Base-by-base conservation (phyloP, 2,888 invertebrate genomes). In the Lasioglossum pauxillum region DNA sequence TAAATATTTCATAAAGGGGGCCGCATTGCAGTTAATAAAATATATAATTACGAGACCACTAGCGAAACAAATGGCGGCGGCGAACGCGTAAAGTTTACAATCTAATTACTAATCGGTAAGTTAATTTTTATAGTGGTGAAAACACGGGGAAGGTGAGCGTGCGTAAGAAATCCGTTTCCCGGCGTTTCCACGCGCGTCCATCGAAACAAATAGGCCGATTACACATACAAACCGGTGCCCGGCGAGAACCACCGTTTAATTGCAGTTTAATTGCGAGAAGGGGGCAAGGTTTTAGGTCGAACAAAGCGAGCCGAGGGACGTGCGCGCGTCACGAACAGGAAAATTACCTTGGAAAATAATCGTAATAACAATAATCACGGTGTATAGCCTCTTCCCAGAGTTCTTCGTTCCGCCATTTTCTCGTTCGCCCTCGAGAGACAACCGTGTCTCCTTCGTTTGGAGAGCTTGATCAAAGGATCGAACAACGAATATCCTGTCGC, bases 91-190 rank as follows among this genome's bases (percentile, higher is more conserved):
- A 60, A 60, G 0, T 27, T 27, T 27, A 14, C 27, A 5, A 60
- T 60, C 14, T 60, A 27, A n/a, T 60, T 60, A 27, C 60, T 35
- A 31, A 67, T 67, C 64, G 64, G 31, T 31, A 67, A 67, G n/a
- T 67, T 31, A 67, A 31, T 8, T 67, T 67, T 67, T 67, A 67
- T 67, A 67, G 31, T 19, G 5, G 14, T 31, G 64, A 5, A 31
- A 64, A 31, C 64, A 64, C 27, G 49, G 64, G 31, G 5, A 67
- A 31, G 5, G 16, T 31, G 16, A 31, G 64, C 5, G 16, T 31
- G 64, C 31, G 60, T 60, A 60, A 14, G 27, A 60, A 60, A 60
- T 60, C 60, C 60, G 60, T 60, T 60, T 60, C 60, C 60, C 60
- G 27, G 64, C 23, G 35, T 38, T 69, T 69, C 35, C 38, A 69